Conservation (phyloP, 2,113 vertebrate species). For the Aepyceros melampus region DNA sequence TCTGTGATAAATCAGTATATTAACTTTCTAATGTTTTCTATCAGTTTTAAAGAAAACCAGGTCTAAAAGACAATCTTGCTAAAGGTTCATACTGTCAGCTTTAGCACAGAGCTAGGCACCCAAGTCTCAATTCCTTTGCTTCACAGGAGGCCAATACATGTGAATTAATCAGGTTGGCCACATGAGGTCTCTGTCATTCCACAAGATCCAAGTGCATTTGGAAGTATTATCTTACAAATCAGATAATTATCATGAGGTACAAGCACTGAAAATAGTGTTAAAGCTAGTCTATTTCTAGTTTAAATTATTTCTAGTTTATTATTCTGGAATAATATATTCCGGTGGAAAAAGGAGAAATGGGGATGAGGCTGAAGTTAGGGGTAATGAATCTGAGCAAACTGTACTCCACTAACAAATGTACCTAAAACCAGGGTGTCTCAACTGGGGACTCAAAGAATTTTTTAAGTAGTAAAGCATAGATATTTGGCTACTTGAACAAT, state of each 20-base stretch:
- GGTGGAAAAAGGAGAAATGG: background rate
- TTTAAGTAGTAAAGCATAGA: constrained; percentile 36
- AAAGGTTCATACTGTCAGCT: background rate
- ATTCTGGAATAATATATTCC: constrained; percentile 19
- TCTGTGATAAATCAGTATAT: background rate
- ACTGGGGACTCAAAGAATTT: background rate
- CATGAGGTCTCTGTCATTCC: constrained; percentile 73
- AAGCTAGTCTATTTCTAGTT: constrained; percentile 59
- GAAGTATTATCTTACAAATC: constrained; percentile 25
- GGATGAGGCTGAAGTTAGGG: background rate
- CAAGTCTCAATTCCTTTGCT: constrained; percentile 18
- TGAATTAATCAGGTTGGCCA: constrained; percentile 74
- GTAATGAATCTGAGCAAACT: background rate
- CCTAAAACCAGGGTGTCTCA: background rate
- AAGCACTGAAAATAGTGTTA: constrained; percentile 23
- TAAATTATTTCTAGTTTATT: constrained; percentile 39
- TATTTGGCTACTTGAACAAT: background rate
- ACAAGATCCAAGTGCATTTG: constrained; percentile 45
- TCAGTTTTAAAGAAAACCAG: constrained; percentile 26
- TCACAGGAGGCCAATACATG: constrained; percentile 23
- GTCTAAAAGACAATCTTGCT: background rate
- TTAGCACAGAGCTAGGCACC: background rate
- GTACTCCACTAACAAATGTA: constrained; percentile 37
- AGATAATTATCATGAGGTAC: constrained; percentile 39
- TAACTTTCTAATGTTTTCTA: background rate